Percentiles rank a stretch among this genome's conserved stretches.
Evolutionary conservation across 2,797 vertebrate genomes (phyloP).

Genomic region (Takifugu rubripes): DNA sequence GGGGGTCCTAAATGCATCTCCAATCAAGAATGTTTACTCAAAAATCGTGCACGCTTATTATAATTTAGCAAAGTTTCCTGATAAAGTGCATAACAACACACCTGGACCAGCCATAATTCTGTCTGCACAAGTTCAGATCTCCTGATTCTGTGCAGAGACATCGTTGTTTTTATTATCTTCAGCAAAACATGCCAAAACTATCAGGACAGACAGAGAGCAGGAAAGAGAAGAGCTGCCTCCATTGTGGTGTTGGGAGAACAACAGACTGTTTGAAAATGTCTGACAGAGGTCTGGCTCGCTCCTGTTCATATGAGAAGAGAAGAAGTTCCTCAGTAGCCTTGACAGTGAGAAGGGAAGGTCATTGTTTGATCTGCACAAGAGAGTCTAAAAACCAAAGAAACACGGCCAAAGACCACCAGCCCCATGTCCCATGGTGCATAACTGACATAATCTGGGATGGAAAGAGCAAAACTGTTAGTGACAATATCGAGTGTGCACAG

Average conservation of each 20-base stretch:
- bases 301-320: conserved; percentile 55
- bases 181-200: conserved; percentile 5
- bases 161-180: not conserved
- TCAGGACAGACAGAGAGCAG: not conserved
- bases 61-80: too few relatives aligned
- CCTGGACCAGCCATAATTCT: too few relatives aligned
- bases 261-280: conserved; percentile 13
- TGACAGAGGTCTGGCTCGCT: conserved; percentile 20
- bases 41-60: too few relatives aligned
- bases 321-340: conserved; percentile 65
- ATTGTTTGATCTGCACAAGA: conserved; percentile 89
- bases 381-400: conserved; percentile 45
- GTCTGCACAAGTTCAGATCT: too few relatives aligned
- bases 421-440: conserved; percentile 8
- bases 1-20: too few relatives aligned
- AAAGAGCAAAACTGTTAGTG: too few relatives aligned
- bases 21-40: too few relatives aligned
- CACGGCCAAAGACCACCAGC: conserved; percentile 17
- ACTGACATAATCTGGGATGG: too few relatives aligned
- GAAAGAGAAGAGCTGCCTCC: conserved; percentile 15
- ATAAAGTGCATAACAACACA: too few relatives aligned
- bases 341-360: conserved; percentile 77
- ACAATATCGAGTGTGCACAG: too few relatives aligned
- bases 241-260: conserved; percentile 24
- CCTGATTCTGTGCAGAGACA: not conserved